Evolutionary conservation across 2,113 vertebrate species (phyloP).

Genomic region (Axis porcinus): DNA sequence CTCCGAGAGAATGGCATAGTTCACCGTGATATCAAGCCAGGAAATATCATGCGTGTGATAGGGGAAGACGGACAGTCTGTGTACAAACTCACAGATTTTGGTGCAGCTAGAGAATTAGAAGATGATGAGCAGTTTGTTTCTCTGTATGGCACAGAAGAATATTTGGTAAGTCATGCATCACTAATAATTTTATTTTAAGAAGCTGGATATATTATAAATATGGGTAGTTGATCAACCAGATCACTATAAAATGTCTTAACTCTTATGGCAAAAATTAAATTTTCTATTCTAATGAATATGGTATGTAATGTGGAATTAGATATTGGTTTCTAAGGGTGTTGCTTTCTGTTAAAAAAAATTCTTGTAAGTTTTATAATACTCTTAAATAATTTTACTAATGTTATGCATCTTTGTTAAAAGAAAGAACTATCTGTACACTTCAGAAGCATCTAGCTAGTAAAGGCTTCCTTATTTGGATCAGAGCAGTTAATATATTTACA

Average conservation of each 20-base stretch:
- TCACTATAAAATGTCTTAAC: neutral
- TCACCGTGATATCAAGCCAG: constrained; percentile 97
- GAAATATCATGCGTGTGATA: constrained; percentile 98
- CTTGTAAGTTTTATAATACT: neutral
- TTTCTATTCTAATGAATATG: neutral
- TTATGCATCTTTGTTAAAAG: neutral
- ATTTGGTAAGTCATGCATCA: constrained; percentile 86
- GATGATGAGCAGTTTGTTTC: constrained; percentile 99
- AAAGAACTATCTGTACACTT: neutral
- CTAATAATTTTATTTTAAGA: constrained; percentile 47
- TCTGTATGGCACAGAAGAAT: constrained; percentile 98
- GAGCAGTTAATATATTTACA: neutral
- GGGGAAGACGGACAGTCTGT: constrained; percentile 96
- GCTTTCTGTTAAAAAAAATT: constrained; percentile 31
- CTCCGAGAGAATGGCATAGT: constrained; percentile 97
- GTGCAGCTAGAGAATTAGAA: constrained; percentile 95
- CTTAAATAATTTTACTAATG: constrained; percentile 1
- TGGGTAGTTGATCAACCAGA: neutral
- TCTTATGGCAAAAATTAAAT: neutral
- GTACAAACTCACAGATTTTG: constrained; percentile 98
- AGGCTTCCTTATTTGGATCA: neutral
- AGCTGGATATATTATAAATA: neutral
- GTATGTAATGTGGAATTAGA: neutral
- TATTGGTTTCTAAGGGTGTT: neutral
- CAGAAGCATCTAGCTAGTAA: neutral